Evolutionary conservation across 2,797 vertebrate species (phyloP), one percentile per base, ranked within the genome.

Genomic region (Sebastes wilsoni): DNA sequence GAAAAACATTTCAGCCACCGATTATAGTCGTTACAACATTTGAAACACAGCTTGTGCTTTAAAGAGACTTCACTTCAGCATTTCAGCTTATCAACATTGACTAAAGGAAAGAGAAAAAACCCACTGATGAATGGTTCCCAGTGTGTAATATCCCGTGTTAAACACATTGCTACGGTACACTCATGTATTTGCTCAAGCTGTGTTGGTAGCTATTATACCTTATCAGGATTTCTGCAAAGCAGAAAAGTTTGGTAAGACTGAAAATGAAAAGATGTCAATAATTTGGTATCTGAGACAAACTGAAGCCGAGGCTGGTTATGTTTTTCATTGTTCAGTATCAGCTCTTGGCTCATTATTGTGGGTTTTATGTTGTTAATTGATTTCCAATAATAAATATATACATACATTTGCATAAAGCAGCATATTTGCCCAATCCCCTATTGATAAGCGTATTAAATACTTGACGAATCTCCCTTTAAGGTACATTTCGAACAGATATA

Each of bases 301-400:
- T 83, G 81, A 86, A 80, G 78, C 82, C n/a, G 20, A 68, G 54
- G 78, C 75, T 79, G 88, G 86, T 83, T 89, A 66, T 81, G 80
- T 84, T 86, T 86, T 77, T 77, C 77, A 92, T 92, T 93, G 90
- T 93, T 92, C 82, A 81, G 68, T 86, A 82, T 91, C 90, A 89
- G 84, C 83, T 87, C 75, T 81, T 83, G 83, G 86, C 88, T 88
- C 77, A 88, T 89, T 88, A 91, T 86, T 84, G 82, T 82, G 68
- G 23, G 80, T 42, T 38, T 38, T 38, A 6, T 38, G 36, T 38
- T 38, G 36, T 38, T 38, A 38, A 38, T 38, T 38, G 36, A 38
- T 38, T 36, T 36, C 34, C 34, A 36, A 36, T 36, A 36, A 36
- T 36, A 38, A 38, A 38, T 38, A 38, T 38, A 38, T 38, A 38